Percentiles rank a stretch among this genome's conserved stretches.
Evolutionary conservation across 2,888 invertebrate species (phyloP).

Genomic region (Amphipyra berbera): DNA sequence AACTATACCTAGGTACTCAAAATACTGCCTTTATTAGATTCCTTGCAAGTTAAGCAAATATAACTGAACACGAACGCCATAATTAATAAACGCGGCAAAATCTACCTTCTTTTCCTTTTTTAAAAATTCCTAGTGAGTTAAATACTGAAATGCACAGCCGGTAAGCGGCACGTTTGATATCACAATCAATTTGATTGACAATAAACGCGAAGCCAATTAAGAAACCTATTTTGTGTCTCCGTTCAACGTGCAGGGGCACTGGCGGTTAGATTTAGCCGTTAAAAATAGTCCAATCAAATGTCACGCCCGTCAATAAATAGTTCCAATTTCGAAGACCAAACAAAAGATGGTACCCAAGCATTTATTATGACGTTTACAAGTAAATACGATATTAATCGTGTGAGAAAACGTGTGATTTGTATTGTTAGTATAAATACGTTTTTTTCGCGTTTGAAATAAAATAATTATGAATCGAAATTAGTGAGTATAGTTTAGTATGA

Average conservation of each 20-base stretch:
- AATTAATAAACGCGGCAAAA: too few relatives aligned
- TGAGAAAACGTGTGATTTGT: conserved; percentile 60
- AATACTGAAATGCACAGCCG: not conserved
- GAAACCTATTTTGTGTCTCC: conserved; percentile 53
- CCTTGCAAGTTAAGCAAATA: too few relatives aligned
- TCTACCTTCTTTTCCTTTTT: not conserved
- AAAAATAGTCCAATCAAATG: conserved; percentile 80
- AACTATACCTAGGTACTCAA: too few relatives aligned
- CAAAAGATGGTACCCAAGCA: conserved; percentile 76
- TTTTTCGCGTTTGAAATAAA: conserved; percentile 59
- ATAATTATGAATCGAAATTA: conserved; percentile 79
- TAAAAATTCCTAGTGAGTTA: not conserved
- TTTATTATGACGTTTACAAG: conserved; percentile 79
- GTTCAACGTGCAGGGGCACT: conserved; percentile 57
- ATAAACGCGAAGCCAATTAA: conserved; percentile 46
- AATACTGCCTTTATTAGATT: too few relatives aligned
- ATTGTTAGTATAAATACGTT: conserved; percentile 53
- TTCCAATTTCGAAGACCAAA: conserved; percentile 83
- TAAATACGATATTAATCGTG: conserved; percentile 68
- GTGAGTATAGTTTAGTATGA: conserved; percentile 70
- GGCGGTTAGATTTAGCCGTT: conserved; percentile 64
- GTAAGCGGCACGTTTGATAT: conserved; percentile 35
- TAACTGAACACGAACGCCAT: too few relatives aligned
- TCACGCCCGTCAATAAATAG: conserved; percentile 76
- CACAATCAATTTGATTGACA: conserved; percentile 42